These are phyloP conservation scores for Motacilla tschutschensis DNA, from an alignment of 2,113 vertebrate species.

Conservation along the genomic window DNA sequence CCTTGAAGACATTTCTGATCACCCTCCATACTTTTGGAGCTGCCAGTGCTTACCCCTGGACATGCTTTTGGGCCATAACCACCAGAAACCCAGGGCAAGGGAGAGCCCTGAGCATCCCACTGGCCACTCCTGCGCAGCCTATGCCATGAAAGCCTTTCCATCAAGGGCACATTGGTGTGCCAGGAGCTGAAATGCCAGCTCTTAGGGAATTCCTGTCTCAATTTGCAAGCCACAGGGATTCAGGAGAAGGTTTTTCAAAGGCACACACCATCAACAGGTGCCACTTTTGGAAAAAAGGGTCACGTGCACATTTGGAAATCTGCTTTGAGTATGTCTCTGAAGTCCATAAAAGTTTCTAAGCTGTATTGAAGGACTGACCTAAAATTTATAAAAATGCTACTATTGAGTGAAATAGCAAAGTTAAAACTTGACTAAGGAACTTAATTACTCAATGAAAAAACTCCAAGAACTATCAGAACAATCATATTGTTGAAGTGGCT, in stretches of 20 bases:
- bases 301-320: background rate
- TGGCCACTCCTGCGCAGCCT: background rate
- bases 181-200: background rate
- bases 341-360: background rate
- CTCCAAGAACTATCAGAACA: background rate
- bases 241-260: background rate
- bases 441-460: background rate
- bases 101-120: background rate
- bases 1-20: background rate
- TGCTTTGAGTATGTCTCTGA: background rate
- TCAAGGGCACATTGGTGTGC: rapidly evolving
- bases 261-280: background rate
- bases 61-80: background rate
- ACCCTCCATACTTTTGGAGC: background rate
- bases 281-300: background rate
- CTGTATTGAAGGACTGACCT: background rate
- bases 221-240: background rate
- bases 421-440: background rate
- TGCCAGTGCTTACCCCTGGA: rapidly evolving
- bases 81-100: background rate
- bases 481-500: background rate
- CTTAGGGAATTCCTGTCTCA: background rate
- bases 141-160: rapidly evolving
- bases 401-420: background rate
- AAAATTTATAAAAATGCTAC: background rate